Evolutionary conservation across 1,140 invertebrate species (phyloP).

Genomic region (Pararge aegeria): DNA sequence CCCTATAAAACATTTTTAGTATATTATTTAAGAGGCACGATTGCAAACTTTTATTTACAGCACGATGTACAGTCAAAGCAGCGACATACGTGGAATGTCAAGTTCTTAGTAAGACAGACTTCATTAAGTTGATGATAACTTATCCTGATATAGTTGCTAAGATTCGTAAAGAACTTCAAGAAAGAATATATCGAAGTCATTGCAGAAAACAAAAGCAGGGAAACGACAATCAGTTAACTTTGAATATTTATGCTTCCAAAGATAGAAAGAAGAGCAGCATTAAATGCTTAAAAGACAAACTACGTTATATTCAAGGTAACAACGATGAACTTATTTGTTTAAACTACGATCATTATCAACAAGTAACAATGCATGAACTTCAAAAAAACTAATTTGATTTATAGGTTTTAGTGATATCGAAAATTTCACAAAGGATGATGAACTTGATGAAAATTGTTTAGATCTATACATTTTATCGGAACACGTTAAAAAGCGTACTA

Average conservation of each 20-base stretch:
- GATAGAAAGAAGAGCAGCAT: conserved; percentile 66
- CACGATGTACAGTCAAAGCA: conserved; percentile 71
- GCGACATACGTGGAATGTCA: conserved; percentile 74
- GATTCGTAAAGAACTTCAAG: conserved; percentile 50
- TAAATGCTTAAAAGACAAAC: conserved; percentile 70
- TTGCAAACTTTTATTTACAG: conserved; percentile 38
- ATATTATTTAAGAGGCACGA: background rate
- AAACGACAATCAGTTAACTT: conserved; percentile 34
- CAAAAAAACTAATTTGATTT: conserved; percentile 4
- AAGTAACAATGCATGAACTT: no score
- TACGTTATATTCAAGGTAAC: conserved; percentile 66
- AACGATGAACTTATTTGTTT: no score
- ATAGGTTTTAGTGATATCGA: conserved; percentile 52
- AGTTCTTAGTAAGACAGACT: conserved; percentile 66
- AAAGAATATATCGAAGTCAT: conserved; percentile 47
- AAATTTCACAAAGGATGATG: conserved; percentile 45
- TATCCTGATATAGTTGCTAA: conserved; percentile 57
- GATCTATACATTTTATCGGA: conserved; percentile 69
- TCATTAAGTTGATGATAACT: conserved; percentile 68
- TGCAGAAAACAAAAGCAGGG: conserved; percentile 41
- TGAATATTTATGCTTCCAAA: conserved; percentile 69
- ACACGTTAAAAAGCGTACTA: conserved; percentile 60
- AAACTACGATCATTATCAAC: no score
- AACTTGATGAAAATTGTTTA: conserved; percentile 61
- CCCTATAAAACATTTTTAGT: background rate